These are phyloP conservation scores for Odontocolon sp. DNA, from an alignment of 2,888 invertebrate genomes.

Conservation along the genomic window DNA sequence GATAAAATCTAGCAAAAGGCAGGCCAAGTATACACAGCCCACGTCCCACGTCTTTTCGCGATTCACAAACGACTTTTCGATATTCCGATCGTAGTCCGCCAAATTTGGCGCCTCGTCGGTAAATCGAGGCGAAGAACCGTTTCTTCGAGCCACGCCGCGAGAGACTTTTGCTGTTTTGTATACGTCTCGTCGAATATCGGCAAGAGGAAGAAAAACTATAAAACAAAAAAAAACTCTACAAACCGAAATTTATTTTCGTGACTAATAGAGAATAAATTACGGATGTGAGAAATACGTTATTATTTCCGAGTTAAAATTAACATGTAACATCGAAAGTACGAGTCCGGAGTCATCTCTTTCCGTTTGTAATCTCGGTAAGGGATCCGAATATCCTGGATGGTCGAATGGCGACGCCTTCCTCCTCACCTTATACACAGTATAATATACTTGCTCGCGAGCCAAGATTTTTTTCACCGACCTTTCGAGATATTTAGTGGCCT, in stretches of 20 bases:
- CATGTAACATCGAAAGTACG: conserved; percentile 65
- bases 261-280: no score
- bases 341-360: conserved; percentile 25
- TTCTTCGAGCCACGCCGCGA: no score
- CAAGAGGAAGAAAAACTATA: conserved; percentile 3
- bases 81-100: conserved; percentile 40
- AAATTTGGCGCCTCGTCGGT: conserved; percentile 56
- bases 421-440: conserved; percentile 26
- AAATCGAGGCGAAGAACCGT: conserved; percentile 57
- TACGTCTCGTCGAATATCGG: neutral
- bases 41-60: conserved; percentile 28
- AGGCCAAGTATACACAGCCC: conserved; percentile 1
- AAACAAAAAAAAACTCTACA: conserved; percentile 7
- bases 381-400: conserved; percentile 64
- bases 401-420: conserved; percentile 42
- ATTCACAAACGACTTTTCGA: no score
- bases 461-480: conserved; percentile 42
- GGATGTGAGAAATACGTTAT: conserved; percentile 40
- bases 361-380: conserved; percentile 66
- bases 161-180: no score
- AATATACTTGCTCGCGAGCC: conserved; percentile 14
- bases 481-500: conserved; percentile 70
- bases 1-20: neutral
- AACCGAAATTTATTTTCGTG: conserved; percentile 9
- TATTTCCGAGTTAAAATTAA: conserved; percentile 68